phyloP scores from a whole-genome alignment of 2,888 invertebrate species.

The Sinohyriopsis cumingii region DNA sequence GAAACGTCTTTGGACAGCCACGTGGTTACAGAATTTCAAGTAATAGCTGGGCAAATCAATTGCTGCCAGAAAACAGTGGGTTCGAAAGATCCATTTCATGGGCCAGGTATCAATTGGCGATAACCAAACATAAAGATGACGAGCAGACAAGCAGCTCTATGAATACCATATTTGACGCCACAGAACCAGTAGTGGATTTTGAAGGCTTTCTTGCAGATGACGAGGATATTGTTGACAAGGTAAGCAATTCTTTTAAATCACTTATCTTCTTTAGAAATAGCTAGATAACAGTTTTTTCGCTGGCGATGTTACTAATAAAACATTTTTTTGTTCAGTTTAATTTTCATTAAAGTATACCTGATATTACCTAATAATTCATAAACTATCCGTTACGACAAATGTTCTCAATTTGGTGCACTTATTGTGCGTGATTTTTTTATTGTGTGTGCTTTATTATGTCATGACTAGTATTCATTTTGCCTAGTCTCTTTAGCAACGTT shows the following conservation, averaged over 20 bases:
- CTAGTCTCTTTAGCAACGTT: too few species aligned
- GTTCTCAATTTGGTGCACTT: too few species aligned
- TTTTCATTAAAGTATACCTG: too few species aligned
- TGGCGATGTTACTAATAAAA: too few species aligned
- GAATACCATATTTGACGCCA: conserved; percentile 51
- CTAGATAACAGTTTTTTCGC: too few species aligned
- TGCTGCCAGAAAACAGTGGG: conserved; percentile 40
- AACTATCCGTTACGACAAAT: too few species aligned
- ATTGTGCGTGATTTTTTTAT: too few species aligned
- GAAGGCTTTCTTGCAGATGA: conserved; percentile 50
- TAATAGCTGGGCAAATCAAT: conserved; percentile 5
- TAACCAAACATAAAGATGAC: conserved; percentile 54
- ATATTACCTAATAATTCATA: too few species aligned
- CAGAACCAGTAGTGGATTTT: conserved; percentile 51
- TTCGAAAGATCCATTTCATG: conserved; percentile 54
- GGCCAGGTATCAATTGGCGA: conserved; percentile 61
- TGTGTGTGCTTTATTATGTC: too few species aligned
- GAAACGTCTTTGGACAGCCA: conserved; percentile 42
- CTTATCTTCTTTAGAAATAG: too few species aligned
- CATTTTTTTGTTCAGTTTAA: too few species aligned
- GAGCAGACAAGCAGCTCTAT: conserved; percentile 54
- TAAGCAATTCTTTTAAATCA: conserved; percentile 14
- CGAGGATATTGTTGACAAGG: conserved; percentile 57
- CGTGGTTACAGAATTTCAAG: conserved; percentile 49
- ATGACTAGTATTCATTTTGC: too few species aligned